Evolutionary conservation across 2,113 vertebrate genomes (phyloP).

Genomic region (Channa argus): DNA sequence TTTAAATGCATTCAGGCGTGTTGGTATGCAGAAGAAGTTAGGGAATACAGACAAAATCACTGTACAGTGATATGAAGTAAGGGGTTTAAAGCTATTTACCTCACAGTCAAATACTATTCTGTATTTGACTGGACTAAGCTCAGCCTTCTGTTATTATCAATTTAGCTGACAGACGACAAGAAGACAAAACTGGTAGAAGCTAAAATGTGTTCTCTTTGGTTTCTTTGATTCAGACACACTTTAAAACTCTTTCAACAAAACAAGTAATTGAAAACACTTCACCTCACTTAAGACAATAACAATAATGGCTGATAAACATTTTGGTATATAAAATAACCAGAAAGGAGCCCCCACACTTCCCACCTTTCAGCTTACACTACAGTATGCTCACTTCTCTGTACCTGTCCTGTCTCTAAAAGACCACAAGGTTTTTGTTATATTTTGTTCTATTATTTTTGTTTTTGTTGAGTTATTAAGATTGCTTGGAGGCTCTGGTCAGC

Average conservation of each 20-base stretch:
- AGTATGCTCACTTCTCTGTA: too few relatives aligned
- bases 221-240: background rate
- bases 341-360: too few relatives aligned
- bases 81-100: background rate
- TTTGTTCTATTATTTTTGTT: background rate
- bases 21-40: background rate
- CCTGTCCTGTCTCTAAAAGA: slow-evolving; percentile 5
- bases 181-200: background rate
- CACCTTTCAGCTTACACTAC: too few relatives aligned
- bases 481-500: background rate
- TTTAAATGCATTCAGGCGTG: background rate
- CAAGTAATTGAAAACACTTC: background rate
- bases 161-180: background rate
- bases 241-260: background rate
- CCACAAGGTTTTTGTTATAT: background rate
- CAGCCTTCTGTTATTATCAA: background rate
- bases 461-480: slow-evolving; percentile 44
- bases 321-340: too few relatives aligned
- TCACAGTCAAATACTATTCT: background rate
- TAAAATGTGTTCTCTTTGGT: background rate
- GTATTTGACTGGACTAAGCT: background rate
- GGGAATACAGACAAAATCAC: background rate
- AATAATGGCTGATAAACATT: too few relatives aligned
- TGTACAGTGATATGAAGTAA: background rate
- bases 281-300: too few relatives aligned